Evolutionary conservation across 2,888 invertebrate genomes (phyloP).

Genomic region (Brassicogethes aeneus): DNA sequence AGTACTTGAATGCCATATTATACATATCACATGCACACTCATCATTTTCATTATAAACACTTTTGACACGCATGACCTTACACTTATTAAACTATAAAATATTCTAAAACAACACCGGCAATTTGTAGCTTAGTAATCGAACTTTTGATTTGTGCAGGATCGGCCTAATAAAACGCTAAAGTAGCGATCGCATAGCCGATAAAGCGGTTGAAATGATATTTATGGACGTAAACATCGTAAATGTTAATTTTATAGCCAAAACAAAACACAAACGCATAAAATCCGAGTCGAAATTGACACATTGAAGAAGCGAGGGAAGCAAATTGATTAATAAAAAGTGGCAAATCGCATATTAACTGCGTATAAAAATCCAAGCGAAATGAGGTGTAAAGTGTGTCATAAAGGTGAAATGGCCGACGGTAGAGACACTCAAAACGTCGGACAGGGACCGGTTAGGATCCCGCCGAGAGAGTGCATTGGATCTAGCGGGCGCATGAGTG

Average conservation of each 20-base stretch:
- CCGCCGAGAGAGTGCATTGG: neutral
- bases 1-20: too few species aligned
- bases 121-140: too few species aligned
- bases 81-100: too few species aligned
- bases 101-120: too few species aligned
- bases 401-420: conserved; percentile 1
- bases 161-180: neutral
- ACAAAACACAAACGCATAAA: too few species aligned
- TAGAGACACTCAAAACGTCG: neutral
- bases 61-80: too few species aligned
- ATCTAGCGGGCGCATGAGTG: neutral
- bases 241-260: neutral
- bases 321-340: neutral
- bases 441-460: neutral
- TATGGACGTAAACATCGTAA: neutral
- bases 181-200: neutral
- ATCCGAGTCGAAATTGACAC: neutral
- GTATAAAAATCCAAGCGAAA: neutral
- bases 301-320: neutral
- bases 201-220: neutral
- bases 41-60: too few species aligned
- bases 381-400: neutral
- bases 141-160: too few species aligned
- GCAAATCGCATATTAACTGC: conserved; percentile 1
- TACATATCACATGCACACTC: too few species aligned